Conservation (phyloP, 1,140 invertebrate genomes). For the Bombus soroeensis region DNA sequence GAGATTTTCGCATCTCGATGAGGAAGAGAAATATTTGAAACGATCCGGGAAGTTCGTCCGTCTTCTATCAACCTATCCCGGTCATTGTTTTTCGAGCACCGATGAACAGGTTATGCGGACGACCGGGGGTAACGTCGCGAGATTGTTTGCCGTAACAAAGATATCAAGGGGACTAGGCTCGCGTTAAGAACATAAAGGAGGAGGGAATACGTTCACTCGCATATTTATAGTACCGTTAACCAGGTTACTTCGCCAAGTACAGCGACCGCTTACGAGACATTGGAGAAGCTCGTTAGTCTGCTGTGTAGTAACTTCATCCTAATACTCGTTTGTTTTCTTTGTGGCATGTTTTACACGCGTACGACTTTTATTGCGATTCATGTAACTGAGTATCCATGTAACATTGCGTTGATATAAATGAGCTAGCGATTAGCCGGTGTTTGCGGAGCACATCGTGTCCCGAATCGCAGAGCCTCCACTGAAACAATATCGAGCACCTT, state of each 20-base stretch:
- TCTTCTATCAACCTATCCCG: no score
- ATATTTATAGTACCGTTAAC: conserved; percentile 51
- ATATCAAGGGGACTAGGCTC: not conserved
- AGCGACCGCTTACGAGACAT: conserved; percentile 17
- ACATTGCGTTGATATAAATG: not conserved
- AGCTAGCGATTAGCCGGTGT: not conserved
- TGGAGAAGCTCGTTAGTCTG: conserved; percentile 11
- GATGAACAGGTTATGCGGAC: conserved; percentile 2
- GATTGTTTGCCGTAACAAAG: conserved; percentile 2
- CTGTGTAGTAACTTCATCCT: not conserved
- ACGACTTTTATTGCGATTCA: not conserved
- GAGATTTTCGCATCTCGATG: not conserved
- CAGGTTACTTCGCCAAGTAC: conserved; percentile 30
- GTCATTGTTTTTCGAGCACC: not conserved
- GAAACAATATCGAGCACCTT: no score
- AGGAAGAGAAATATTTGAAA: not conserved
- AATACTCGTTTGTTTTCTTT: not conserved
- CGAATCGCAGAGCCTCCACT: no score
- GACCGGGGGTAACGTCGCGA: not conserved
- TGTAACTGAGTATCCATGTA: not conserved
- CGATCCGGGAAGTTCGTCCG: not conserved
- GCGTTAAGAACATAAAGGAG: conserved; percentile 34
- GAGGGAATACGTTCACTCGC: conserved; percentile 30
- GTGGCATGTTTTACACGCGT: not conserved
- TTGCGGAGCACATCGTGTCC: not conserved